phyloP scores from a whole-genome alignment of 2,888 invertebrate genomes.

The Dasysyrphus albostriatus region DNA sequence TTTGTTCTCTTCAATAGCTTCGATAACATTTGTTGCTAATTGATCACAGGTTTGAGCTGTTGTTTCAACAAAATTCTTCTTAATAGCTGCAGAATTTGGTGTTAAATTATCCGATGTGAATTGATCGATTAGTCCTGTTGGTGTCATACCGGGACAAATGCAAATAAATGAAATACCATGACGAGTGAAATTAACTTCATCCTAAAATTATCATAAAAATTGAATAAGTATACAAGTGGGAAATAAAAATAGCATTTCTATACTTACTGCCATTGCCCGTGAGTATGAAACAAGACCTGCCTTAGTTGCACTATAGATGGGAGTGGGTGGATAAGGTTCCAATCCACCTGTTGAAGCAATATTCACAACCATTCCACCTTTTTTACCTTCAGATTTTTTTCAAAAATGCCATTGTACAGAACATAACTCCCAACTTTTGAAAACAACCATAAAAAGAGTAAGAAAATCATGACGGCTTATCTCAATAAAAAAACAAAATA shows the following conservation, averaged over 20 bases:
- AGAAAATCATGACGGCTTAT: too few species aligned
- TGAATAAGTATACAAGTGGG: too few species aligned
- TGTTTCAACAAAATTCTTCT: background rate
- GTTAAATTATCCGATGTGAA: conserved; percentile 22
- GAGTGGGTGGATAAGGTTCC: conserved; percentile 76
- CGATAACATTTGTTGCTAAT: conserved; percentile 76
- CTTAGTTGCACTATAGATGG: conserved; percentile 83
- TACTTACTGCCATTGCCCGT: conserved; percentile 80
- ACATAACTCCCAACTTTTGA: conserved; percentile 83
- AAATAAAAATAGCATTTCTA: too few species aligned
- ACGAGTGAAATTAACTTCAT: conserved; percentile 75
- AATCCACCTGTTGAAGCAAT: conserved; percentile 82
- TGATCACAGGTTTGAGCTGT: conserved; percentile 50
- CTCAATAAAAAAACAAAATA: background rate
- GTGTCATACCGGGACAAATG: conserved; percentile 78
- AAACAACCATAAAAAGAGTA: background rate
- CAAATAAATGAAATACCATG: conserved; percentile 79
- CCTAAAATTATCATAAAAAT: conserved; percentile 43
- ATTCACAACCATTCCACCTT: conserved; percentile 82
- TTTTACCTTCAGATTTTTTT: conserved; percentile 82
- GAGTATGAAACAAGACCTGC: conserved; percentile 83
- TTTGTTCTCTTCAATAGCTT: conserved; percentile 74
- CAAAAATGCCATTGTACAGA: conserved; percentile 83
- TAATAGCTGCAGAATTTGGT: background rate
- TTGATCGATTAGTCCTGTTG: conserved; percentile 67